Percentiles rank a stretch among this genome's conserved stretches.
These are phyloP conservation scores for Yponomeuta sedellus DNA, from an alignment of 2,888 invertebrate genomes.

Conservation along the genomic window DNA sequence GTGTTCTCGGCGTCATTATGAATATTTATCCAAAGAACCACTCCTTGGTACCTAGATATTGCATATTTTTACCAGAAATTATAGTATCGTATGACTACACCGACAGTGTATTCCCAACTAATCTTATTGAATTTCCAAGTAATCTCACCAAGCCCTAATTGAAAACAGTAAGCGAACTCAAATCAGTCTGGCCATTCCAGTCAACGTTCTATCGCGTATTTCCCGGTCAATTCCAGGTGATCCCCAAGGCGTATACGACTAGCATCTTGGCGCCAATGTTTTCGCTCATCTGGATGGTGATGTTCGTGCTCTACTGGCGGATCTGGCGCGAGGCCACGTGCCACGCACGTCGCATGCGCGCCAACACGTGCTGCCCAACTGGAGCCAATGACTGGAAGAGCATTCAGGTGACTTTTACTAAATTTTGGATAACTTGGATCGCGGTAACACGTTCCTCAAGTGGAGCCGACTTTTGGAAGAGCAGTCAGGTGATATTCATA, in stretches of 20 bases:
- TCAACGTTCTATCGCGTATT: not conserved
- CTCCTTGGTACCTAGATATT: too few relatives aligned
- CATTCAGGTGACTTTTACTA: conserved; percentile 83
- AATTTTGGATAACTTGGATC: not conserved
- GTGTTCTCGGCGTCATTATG: too few relatives aligned
- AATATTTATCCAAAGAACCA: too few relatives aligned
- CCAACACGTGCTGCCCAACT: conserved; percentile 74
- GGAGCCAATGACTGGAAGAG: conserved; percentile 83
- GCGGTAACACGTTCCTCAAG: conserved; percentile 76
- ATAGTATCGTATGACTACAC: too few relatives aligned
- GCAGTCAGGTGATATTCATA: too few relatives aligned
- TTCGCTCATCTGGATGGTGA: conserved; percentile 83
- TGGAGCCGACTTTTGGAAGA: conserved; percentile 62
- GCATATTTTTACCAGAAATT: too few relatives aligned
- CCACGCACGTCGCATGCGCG: conserved; percentile 81
- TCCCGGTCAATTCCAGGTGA: conserved; percentile 51
- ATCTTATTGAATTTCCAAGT: too few relatives aligned
- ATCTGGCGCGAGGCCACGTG: conserved; percentile 87
- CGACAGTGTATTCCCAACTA: too few relatives aligned
- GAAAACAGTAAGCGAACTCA: too few relatives aligned
- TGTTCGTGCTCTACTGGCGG: conserved; percentile 85
- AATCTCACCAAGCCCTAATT: too few relatives aligned
- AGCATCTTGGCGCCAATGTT: conserved; percentile 82
- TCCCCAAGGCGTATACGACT: conserved; percentile 68
- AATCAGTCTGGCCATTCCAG: too few relatives aligned